These are phyloP conservation scores for Eurois occulta DNA, from an alignment of 2,888 invertebrate genomes.

Conservation along the genomic window DNA sequence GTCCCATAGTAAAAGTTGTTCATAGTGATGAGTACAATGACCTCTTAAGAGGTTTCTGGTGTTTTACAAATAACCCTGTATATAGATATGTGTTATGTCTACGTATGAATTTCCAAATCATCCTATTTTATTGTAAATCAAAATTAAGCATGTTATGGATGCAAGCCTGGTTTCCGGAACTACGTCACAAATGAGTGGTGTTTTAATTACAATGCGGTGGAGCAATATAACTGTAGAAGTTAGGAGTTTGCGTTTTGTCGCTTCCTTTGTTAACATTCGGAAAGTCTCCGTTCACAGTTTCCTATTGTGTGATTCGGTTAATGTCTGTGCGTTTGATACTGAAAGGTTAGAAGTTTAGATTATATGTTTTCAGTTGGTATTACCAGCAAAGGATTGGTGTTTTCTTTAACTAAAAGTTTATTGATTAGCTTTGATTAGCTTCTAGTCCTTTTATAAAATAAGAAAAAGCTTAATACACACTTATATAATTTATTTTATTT, in stretches of 20 bases:
- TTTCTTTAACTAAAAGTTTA: not conserved
- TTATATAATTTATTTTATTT: not conserved
- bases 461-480: not conserved
- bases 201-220: constrained; percentile 66
- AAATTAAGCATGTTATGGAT: constrained; percentile 18
- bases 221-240: constrained; percentile 64
- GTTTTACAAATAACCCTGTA: too few relatives aligned
- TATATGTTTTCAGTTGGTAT: not conserved
- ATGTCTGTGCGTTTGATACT: constrained; percentile 40
- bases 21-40: too few relatives aligned
- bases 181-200: constrained; percentile 43
- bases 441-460: not conserved
- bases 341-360: not conserved
- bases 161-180: constrained; percentile 22
- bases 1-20: too few relatives aligned
- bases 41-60: too few relatives aligned
- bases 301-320: constrained; percentile 58
- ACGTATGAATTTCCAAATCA: not conserved
- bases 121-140: not conserved
- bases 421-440: not conserved
- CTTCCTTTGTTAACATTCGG: constrained; percentile 80
- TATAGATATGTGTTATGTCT: too few relatives aligned
- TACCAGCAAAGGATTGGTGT: not conserved
- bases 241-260: constrained; percentile 74
- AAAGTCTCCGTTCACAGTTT: constrained; percentile 75